Evolutionary conservation across 1,140 invertebrate genomes (phyloP).

Genomic region (Ooceraea biroi): DNA sequence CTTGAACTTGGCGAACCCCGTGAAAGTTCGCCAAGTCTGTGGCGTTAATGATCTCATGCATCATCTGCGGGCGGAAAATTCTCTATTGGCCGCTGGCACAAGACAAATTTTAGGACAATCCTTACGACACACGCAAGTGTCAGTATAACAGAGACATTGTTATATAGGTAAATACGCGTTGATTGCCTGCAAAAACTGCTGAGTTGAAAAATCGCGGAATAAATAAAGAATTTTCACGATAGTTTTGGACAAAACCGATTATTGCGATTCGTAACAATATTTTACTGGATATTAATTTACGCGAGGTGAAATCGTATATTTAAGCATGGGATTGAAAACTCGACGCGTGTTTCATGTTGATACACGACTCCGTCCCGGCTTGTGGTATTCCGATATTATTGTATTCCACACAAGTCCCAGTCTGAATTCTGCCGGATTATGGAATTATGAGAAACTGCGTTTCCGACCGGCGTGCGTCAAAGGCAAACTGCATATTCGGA

Average conservation of each 20-base stretch:
- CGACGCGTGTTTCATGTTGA: too few relatives aligned
- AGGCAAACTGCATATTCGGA: slow-evolving; percentile 48
- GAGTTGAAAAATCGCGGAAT: too few relatives aligned
- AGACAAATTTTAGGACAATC: slow-evolving; percentile 1
- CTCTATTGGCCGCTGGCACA: slow-evolving; percentile 36
- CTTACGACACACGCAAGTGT: too few relatives aligned
- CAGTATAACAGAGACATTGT: too few relatives aligned
- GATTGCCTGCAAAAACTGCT: too few relatives aligned
- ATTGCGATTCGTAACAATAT: not conserved
- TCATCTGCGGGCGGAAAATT: slow-evolving; percentile 55
- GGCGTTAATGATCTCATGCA: slow-evolving; percentile 61
- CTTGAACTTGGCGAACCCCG: slow-evolving; percentile 46
- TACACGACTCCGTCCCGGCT: not conserved
- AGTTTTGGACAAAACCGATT: not conserved
- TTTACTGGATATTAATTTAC: slow-evolving; percentile 22
- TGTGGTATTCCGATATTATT: slow-evolving; percentile 31
- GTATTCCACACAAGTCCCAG: slow-evolving; percentile 1
- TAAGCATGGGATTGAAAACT: not conserved
- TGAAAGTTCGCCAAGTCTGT: slow-evolving; percentile 40
- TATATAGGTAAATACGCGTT: too few relatives aligned
- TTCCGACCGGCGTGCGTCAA: slow-evolving; percentile 42
- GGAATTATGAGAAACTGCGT: slow-evolving; percentile 52
- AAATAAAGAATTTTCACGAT: too few relatives aligned
- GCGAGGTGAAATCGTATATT: not conserved
- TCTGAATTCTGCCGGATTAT: slow-evolving; percentile 42